Conservation (phyloP, 2,888 invertebrate species). For the Lasioglossum pauxillum region DNA sequence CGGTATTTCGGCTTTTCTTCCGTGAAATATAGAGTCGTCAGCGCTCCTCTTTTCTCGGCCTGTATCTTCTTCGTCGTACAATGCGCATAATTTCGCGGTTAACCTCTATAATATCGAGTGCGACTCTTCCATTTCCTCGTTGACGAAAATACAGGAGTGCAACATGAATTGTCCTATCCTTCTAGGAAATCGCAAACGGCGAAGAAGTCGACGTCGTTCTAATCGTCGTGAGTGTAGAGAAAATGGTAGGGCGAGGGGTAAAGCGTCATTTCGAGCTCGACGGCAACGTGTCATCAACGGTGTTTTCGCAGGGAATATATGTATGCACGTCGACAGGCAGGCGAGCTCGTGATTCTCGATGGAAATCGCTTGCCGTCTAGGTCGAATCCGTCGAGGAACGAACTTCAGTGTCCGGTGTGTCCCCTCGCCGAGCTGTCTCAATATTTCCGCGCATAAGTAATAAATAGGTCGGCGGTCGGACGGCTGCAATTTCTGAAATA, state of each 20-base stretch:
- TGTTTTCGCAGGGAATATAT: conserved; percentile 39
- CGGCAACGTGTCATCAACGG: conserved; percentile 8
- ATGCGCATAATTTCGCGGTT: background rate
- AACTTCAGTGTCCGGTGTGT: background rate
- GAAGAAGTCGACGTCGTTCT: background rate
- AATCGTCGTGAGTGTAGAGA: background rate
- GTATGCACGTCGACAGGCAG: conserved; percentile 2
- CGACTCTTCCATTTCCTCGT: background rate
- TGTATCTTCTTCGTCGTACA: background rate
- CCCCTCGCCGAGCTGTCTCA: background rate
- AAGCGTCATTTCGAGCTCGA: conserved; percentile 27
- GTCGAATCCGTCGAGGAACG: background rate
- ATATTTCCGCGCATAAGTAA: conserved; percentile 1
- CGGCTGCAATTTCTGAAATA: conserved; percentile 14
- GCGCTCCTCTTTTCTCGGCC: background rate
- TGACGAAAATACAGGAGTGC: background rate
- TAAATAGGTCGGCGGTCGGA: background rate
- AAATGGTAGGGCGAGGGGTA: background rate
- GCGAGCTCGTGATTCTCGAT: conserved; percentile 36
- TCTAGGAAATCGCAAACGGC: background rate
- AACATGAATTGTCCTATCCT: background rate
- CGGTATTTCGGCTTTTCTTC: background rate
- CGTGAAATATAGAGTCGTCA: background rate
- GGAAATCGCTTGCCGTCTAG: conserved; percentile 17
- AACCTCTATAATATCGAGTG: background rate